phyloP scores from a whole-genome alignment of 2,113 vertebrate species.

The Geococcyx californianus region DNA sequence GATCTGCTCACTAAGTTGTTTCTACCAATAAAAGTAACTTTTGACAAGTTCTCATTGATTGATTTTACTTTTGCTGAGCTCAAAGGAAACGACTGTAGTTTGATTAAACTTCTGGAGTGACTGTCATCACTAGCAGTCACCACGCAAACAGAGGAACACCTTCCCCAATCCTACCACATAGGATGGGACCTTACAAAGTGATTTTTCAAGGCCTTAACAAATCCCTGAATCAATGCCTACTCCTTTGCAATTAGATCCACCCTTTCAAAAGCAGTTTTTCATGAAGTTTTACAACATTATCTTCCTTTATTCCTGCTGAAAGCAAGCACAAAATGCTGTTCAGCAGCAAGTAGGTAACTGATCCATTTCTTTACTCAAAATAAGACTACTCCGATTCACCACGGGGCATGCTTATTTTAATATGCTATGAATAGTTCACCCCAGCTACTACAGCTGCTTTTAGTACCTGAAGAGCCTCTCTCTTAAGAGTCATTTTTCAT shows the following conservation, averaged over 20 bases:
- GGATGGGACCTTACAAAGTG: background rate
- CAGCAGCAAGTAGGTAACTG: background rate
- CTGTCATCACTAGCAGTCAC: no score
- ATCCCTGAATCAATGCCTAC: background rate
- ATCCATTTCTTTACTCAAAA: background rate
- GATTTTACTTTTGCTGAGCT: no score
- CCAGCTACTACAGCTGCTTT: background rate
- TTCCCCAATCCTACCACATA: no score
- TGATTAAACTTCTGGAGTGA: no score
- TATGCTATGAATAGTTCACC: background rate
- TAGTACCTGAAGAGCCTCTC: background rate
- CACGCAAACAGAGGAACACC: no score
- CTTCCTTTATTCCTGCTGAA: background rate
- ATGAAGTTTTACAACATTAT: background rate
- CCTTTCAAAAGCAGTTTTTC: background rate
- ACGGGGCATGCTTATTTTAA: background rate
- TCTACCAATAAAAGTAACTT: no score
- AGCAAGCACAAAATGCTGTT: background rate
- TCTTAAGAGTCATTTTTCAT: background rate
- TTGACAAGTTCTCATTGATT: no score
- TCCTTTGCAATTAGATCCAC: background rate
- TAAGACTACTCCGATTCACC: background rate
- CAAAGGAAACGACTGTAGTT: no score
- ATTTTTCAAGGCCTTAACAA: background rate
- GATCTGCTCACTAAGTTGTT: no score